phyloP scores from a whole-genome alignment of 2,113 vertebrate genomes.

The Tachuris rubrigastra region DNA sequence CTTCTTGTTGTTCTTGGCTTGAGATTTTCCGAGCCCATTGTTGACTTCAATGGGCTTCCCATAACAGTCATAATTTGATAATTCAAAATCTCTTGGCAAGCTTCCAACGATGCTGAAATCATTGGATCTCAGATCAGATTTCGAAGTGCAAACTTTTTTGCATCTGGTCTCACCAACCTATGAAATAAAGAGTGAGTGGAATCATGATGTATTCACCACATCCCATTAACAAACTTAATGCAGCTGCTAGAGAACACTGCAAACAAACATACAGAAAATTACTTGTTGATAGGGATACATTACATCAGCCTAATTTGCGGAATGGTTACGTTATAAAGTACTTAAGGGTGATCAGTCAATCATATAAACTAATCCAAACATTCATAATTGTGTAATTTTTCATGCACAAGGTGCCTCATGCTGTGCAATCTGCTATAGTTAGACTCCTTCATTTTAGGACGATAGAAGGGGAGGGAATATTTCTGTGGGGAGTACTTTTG shows the following conservation, averaged over 20 bases:
- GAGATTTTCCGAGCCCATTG: constrained; percentile 82
- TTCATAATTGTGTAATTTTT: constrained; percentile 13
- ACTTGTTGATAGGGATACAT: constrained; percentile 27
- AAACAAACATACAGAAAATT: constrained; percentile 55
- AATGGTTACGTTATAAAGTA: constrained; percentile 12
- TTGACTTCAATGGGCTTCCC: constrained; percentile 93
- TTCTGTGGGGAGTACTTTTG: not conserved
- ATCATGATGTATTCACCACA: not conserved
- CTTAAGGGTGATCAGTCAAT: constrained; percentile 40
- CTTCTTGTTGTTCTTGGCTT: constrained; percentile 92
- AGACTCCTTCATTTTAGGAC: not conserved
- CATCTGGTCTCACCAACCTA: constrained; percentile 96
- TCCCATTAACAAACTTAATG: constrained; percentile 24
- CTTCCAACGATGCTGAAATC: constrained; percentile 99
- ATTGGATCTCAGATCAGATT: constrained; percentile 95
- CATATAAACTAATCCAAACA: constrained; percentile 32
- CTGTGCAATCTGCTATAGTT: not conserved
- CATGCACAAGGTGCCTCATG: not conserved
- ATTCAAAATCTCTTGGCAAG: constrained; percentile 96
- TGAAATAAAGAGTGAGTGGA: constrained; percentile 47
- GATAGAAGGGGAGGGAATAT: not conserved
- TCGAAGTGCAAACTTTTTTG: constrained; percentile 98
- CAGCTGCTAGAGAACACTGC: constrained; percentile 17
- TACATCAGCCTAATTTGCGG: constrained; percentile 35
- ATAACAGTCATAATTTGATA: constrained; percentile 99